Evolutionary conservation across 2,797 vertebrate species (phyloP).

Genomic region (Heteromormyrus szaboi): DNA sequence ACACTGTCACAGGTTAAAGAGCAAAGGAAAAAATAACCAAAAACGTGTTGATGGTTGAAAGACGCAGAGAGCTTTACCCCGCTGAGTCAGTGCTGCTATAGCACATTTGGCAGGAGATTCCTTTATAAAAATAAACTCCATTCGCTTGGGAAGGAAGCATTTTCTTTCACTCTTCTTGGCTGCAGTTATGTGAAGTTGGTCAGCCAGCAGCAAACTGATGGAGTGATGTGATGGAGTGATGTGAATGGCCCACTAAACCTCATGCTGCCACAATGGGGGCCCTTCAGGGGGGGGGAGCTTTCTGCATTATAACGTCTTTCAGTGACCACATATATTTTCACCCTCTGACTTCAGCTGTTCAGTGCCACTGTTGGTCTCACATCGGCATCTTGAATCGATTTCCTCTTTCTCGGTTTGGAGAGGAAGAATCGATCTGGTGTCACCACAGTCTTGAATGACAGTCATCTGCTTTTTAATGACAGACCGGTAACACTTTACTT

Average conservation of each 20-base stretch:
- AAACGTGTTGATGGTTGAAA: background rate
- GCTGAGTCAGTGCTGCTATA: background rate
- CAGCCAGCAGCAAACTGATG: background rate
- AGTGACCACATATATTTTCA: background rate
- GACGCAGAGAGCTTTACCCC: background rate
- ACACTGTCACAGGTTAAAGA: background rate
- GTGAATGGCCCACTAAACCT: background rate
- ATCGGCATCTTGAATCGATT: background rate
- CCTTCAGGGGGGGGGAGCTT: background rate
- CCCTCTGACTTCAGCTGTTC: background rate
- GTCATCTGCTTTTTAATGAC: background rate
- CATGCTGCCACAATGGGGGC: background rate
- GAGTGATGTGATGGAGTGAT: background rate
- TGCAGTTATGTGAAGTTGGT: background rate
- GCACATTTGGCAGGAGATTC: background rate
- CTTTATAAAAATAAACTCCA: background rate
- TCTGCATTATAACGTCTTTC: background rate
- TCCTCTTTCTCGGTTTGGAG: background rate
- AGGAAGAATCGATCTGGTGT: background rate
- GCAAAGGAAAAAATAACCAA: background rate
- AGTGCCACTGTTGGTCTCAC: background rate
- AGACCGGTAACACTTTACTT: background rate
- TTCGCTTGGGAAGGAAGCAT: background rate
- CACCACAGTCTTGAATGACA: background rate
- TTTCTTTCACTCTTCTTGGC: background rate